Percentiles rank a stretch among this genome's conserved stretches.
Evolutionary conservation across 1,140 invertebrate genomes (phyloP).

Genomic region (Armadillidium nasatum): DNA sequence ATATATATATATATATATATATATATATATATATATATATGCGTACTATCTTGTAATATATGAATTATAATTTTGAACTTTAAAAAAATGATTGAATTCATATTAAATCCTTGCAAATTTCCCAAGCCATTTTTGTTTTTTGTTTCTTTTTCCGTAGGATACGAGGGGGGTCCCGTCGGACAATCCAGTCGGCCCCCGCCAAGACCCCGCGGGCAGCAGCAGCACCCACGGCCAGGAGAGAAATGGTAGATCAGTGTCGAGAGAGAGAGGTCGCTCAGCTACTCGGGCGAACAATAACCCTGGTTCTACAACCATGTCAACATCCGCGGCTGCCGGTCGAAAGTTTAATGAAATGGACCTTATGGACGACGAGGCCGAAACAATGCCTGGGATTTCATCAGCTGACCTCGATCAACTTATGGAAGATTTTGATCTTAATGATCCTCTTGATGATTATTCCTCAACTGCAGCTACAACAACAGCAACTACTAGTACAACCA

Average conservation of each 20-base stretch:
- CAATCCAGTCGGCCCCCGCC: conserved; percentile 35
- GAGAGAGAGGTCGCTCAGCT: conserved; percentile 26
- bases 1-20: no score
- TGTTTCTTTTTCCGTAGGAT: conserved; percentile 30
- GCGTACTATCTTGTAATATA: no score
- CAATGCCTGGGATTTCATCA: conserved; percentile 38
- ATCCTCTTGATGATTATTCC: conserved; percentile 33
- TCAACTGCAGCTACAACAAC: conserved; percentile 22
- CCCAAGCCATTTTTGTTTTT: not conserved
- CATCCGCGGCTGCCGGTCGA: conserved; percentile 14
- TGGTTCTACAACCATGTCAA: not conserved
- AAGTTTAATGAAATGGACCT: conserved; percentile 40
- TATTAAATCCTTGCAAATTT: no score
- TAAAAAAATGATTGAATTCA: no score
- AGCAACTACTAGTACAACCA: conserved; percentile 10
- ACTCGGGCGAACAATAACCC: conserved; percentile 17
- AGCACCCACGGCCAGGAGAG: conserved; percentile 38
- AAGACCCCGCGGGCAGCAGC: conserved; percentile 36
- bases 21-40: no score
- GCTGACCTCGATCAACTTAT: conserved; percentile 44
- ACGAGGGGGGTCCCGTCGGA: conserved; percentile 37
- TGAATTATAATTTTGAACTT: no score
- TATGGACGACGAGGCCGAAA: conserved; percentile 31
- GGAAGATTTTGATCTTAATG: conserved; percentile 43
- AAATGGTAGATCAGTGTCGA: conserved; percentile 43